Percentiles rank a stretch among this genome's conserved stretches.
phyloP scores from a whole-genome alignment of 64 coral and sea anemone species.

The Catalaphyllia jardinei region DNA sequence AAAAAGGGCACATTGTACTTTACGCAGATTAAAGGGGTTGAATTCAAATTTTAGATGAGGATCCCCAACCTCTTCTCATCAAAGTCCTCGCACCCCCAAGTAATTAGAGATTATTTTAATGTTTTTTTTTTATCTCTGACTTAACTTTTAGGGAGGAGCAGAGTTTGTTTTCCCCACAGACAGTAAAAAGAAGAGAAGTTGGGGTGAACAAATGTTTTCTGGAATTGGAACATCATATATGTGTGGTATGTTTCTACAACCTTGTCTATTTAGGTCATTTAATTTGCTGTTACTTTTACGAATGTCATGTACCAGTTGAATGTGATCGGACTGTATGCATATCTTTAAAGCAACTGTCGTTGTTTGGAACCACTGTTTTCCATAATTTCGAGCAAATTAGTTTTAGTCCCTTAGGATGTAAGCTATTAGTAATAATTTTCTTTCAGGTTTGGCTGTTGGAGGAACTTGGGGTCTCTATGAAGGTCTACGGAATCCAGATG shows the following conservation, averaged over 20 bases:
- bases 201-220: slow-evolving; percentile 96
- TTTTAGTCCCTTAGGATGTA: neutral
- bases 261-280: neutral
- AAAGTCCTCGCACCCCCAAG: too few relatives aligned
- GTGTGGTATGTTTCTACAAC: slow-evolving; percentile 67
- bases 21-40: too few relatives aligned
- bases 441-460: slow-evolving; percentile 78
- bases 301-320: neutral
- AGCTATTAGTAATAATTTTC: neutral
- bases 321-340: too few relatives aligned
- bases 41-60: too few relatives aligned
- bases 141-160: slow-evolving; percentile 73
- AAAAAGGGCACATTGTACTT: too few relatives aligned
- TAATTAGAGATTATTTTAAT: too few relatives aligned
- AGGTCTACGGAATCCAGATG: slow-evolving; percentile 92
- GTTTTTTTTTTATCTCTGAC: neutral
- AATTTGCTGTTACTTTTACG: neutral
- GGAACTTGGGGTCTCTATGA: slow-evolving; percentile 94
- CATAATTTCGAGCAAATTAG: too few relatives aligned
- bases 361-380: neutral
- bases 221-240: slow-evolving; percentile 95
- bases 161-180: slow-evolving; percentile 99
- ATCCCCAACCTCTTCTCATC: too few relatives aligned
- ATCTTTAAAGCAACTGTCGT: too few relatives aligned
- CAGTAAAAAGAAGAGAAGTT: slow-evolving; percentile 91